Evolutionary conservation across 2,113 vertebrate genomes (phyloP), one percentile per base, ranked within the genome.

Genomic region (Dromas ardeola): DNA sequence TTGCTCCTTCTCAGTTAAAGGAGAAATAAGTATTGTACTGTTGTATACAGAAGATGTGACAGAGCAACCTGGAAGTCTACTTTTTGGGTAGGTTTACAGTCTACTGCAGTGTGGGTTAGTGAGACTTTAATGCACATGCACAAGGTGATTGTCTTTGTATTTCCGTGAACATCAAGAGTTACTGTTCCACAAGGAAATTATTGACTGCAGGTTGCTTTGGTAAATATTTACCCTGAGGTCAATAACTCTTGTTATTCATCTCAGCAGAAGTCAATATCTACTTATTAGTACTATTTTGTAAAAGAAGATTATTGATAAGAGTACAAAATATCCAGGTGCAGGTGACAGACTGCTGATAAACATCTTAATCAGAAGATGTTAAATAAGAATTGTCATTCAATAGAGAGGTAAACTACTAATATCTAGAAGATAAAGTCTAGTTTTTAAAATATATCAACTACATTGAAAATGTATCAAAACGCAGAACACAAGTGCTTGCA

Each of bases 241-340:
- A 96, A 73, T 88, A 93, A 86, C 91, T 89, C 65, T 92, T 89
- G 85, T 90, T 95, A 96, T 15, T 80, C 5, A 63, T 77, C 90
- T 87, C 66, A 73, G 65, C 56, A 90, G 80, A 91, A 89, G 73
- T 90, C 65, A 87, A 19, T 93, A 88, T 58, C 20, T 93, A 63
- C 58, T 80, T 78, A 84, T 14, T 81, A 94, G 81, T 45, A 72
- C 81, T 81, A 38, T 83, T 88, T 93, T 89, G 80, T 21, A 66
- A 82, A 52, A 22, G 18, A 78, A 76, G 10, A 34, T 86, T 67
- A 74, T 73, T 73, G 63, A 42, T 86, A 93, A 71, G 50, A 67
- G 36, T 74, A 82, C 19, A 65, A 43, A 93, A 76, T 52, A 74
- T 27, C 18, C 61, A 88, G 56, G n/a, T 88, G 50, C 22, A 50